Conservation (phyloP, 2,113 vertebrate species). For the Tragelaphus scriptus region DNA sequence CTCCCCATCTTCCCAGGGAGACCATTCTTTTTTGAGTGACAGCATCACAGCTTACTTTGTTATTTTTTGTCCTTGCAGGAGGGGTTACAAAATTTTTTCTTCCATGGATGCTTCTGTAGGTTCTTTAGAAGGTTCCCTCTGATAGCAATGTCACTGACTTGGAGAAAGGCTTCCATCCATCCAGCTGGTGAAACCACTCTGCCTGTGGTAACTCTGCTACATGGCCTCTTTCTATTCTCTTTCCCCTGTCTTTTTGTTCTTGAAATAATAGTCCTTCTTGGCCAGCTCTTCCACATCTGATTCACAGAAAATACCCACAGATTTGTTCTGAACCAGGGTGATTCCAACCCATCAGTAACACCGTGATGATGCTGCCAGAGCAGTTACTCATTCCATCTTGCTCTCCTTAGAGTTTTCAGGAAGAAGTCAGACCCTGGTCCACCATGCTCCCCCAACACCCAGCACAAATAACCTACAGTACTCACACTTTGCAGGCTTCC, state of each 20-base stretch:
- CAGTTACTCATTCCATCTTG: not conserved
- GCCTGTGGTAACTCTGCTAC: fast-evolving
- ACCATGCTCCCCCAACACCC: not conserved
- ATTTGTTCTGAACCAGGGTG: not conserved
- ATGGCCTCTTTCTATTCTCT: too few species aligned
- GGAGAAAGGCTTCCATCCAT: not conserved
- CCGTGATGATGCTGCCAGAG: not conserved
- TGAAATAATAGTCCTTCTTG: not conserved
- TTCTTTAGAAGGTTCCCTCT: not conserved
- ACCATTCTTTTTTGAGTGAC: not conserved
- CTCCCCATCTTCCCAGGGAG: not conserved
- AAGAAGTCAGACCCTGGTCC: not conserved
- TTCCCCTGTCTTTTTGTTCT: not conserved
- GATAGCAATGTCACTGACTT: not conserved
- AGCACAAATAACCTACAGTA: not conserved
- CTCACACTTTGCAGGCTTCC: not conserved
- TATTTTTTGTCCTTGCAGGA: not conserved
- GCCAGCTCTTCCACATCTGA: not conserved
- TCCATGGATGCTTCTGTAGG: not conserved
- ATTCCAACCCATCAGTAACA: not conserved
- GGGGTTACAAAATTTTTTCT: not conserved
- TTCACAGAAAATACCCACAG: not conserved
- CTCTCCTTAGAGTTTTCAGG: not conserved
- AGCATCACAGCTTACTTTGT: not conserved
- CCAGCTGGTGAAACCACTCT: not conserved